Conservation (phyloP, 35 echinoderm and acorn worm genomes). For the Amphiura filiformis region DNA sequence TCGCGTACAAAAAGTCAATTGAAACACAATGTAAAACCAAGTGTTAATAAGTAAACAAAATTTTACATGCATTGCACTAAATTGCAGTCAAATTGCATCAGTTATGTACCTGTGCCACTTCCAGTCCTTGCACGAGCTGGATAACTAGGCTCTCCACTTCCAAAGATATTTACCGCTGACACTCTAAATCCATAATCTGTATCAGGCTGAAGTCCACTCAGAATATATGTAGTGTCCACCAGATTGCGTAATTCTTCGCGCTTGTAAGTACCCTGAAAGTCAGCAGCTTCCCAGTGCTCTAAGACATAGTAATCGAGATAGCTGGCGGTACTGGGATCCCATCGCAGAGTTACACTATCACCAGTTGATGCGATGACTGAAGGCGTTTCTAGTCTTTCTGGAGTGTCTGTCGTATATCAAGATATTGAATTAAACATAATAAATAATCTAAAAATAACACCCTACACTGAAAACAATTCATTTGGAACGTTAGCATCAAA, state of each 20-base stretch:
- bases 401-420: neutral
- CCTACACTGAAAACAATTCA: too few relatives aligned
- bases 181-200: neutral
- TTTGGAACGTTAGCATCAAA: too few relatives aligned
- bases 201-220: neutral
- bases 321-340: neutral
- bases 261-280: neutral
- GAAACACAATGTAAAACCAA: too few relatives aligned
- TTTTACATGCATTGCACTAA: too few relatives aligned
- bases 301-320: neutral
- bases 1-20: too few relatives aligned
- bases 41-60: too few relatives aligned
- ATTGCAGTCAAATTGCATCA: too few relatives aligned
- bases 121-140: neutral
- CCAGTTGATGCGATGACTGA: neutral
- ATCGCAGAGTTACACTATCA: neutral
- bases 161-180: neutral
- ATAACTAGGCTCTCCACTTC: neutral
- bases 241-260: neutral
- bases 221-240: neutral
- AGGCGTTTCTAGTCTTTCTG: neutral
- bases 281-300: neutral
- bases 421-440: too few relatives aligned
- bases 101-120: too few relatives aligned
- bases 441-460: too few relatives aligned